phyloP scores from a whole-genome alignment of 2,113 vertebrate species.

The Marcusenius ussheri region DNA sequence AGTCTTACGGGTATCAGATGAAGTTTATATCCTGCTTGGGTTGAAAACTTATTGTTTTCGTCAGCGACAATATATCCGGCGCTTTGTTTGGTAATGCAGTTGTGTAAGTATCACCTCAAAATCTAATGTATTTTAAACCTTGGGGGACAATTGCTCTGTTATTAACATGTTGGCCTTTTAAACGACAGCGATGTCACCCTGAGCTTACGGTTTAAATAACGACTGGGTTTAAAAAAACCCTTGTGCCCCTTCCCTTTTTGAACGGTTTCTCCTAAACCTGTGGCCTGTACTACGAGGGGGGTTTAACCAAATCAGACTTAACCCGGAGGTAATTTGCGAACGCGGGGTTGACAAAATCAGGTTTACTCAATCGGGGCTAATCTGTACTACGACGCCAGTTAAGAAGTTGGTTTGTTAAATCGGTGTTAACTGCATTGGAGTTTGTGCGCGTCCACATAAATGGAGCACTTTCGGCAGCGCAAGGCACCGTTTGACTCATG shows the following conservation, averaged over 20 bases:
- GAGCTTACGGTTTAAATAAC: not conserved
- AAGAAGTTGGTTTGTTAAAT: too few species aligned
- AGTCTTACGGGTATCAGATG: not conserved
- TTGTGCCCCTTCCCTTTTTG: not conserved
- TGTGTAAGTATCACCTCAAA: too few species aligned
- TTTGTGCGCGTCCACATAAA: too few species aligned
- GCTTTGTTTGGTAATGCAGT: not conserved
- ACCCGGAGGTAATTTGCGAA: too few species aligned
- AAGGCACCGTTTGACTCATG: too few species aligned
- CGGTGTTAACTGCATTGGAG: too few species aligned
- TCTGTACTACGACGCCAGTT: too few species aligned
- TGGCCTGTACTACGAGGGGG: too few species aligned
- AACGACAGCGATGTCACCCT: not conserved
- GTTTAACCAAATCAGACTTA: too few species aligned
- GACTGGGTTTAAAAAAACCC: not conserved
- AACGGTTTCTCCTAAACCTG: not conserved
- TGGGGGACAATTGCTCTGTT: not conserved
- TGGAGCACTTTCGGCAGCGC: too few species aligned
- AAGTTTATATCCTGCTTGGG: not conserved
- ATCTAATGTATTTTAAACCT: not conserved
- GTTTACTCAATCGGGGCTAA: too few species aligned
- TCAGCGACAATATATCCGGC: not conserved
- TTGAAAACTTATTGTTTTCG: not conserved
- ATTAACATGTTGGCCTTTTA: not conserved
- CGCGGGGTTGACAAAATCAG: too few species aligned